Conservation (phyloP, 1,140 invertebrate species). For the Diabrotica undecimpunctata region DNA sequence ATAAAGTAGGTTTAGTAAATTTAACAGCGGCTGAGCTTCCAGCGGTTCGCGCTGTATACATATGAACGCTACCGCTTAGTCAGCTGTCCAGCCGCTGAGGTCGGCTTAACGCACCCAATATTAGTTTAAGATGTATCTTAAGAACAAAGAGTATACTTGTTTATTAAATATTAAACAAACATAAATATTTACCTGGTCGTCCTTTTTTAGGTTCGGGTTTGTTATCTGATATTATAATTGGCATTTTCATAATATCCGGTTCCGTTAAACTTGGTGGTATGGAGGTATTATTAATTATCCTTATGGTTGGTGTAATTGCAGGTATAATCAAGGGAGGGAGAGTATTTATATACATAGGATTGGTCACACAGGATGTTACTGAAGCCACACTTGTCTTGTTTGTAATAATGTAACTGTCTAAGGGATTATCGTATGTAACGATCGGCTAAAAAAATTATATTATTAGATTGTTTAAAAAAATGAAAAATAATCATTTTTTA, state of each 20-base stretch:
- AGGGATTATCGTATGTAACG: conserved; percentile 19
- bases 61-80: no score
- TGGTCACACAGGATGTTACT: background rate
- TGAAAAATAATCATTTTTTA: no score
- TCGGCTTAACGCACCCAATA: no score
- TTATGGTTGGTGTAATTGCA: background rate
- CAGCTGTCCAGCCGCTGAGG: no score
- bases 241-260: conserved; percentile 39
- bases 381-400: background rate
- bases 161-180: no score
- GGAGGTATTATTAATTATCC: background rate
- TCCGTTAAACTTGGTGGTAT: conserved; percentile 22
- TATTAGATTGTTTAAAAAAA: no score
- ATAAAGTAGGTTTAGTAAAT: no score
- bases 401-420: conserved; percentile 25
- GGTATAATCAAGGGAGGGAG: background rate
- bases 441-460: no score
- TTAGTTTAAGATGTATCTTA: no score
- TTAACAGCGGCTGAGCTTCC: no score
- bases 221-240: conserved; percentile 30
- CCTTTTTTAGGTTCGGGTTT: background rate
- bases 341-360: conserved; percentile 16
- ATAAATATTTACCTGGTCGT: background rate
- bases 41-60: no score
- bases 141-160: no score